Base-by-base conservation (phyloP, 1,140 invertebrate species). In the Leptoteleia sp. region DNA sequence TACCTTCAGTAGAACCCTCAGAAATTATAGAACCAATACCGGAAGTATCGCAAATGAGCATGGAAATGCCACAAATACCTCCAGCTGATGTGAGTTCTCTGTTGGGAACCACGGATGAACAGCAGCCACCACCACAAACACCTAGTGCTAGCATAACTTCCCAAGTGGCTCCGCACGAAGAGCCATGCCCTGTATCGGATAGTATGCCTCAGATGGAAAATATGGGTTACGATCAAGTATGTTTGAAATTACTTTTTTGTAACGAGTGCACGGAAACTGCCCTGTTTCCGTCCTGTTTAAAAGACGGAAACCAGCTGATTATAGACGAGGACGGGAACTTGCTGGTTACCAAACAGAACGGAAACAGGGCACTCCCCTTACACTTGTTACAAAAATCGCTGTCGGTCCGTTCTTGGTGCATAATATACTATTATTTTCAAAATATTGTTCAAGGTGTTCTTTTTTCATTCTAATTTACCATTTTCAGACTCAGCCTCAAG, bases 121-220 rank as follows among this genome's bases (percentile, higher is more conserved):
- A 59, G 37, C 71, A 61, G 25, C 71, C 59, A 19, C 75, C 85
- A 48, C 80, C 85, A 16, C 3, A 9, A 6, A 76, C 84, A 4
- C 82, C 85, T 0, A 35, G 1, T 35, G 16, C 4, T n/a, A n/a
- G n/a, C n/a, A n/a, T n/a, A n/a, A n/a, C n/a, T n/a, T n/a, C n/a
- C n/a, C n/a, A n/a, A n/a, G n/a, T n/a, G n/a, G n/a, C n/a, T n/a
- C n/a, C n/a, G n/a, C n/a, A n/a, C n/a, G n/a, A n/a, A n/a, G n/a
- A n/a, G n/a, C n/a, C n/a, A n/a, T n/a, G n/a, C n/a, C 9, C 68
- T 22, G 4, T 57, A 2, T 7, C 61, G 76, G 45, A 83, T 42
- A n/a, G n/a, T n/a, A 82, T 92, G 73, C 89, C 91, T 4, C 85
- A 91, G 35, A 92, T 93, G 92, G 92, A 93, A 76, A 93, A 93